These are phyloP conservation scores for Neoitamus cyanurus DNA, from an alignment of 2,888 invertebrate species.

Conservation along the genomic window DNA sequence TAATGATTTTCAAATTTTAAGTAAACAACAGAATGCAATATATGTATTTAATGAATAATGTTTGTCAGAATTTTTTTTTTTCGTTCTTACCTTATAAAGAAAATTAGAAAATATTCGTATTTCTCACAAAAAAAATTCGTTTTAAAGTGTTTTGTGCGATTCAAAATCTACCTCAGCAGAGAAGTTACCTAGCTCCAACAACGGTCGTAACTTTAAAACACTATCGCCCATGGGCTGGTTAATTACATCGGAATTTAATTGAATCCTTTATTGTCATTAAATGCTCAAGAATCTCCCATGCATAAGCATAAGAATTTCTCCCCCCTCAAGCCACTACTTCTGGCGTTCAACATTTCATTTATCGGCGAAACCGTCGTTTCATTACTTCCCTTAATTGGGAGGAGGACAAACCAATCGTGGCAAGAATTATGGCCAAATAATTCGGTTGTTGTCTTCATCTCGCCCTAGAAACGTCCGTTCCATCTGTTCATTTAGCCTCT, in stretches of 20 bases:
- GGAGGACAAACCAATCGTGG: neutral
- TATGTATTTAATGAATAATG: no score
- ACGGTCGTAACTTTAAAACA: no score
- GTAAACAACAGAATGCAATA: no score
- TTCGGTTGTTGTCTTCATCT: neutral
- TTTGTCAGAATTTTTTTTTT: no score
- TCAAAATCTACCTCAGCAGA: no score
- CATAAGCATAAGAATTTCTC: neutral
- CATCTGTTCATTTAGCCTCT: neutral
- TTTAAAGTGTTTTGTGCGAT: no score
- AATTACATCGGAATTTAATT: neutral
- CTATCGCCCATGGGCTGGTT: neutral
- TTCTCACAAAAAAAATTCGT: no score
- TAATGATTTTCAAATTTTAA: no score
- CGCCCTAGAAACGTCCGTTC: neutral
- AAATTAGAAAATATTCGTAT: no score
- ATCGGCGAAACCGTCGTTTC: neutral
- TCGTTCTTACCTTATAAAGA: no score
- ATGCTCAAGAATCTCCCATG: neutral
- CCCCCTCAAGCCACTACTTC: neutral
- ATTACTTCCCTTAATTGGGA: neutral
- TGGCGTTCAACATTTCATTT: neutral
- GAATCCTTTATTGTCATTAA: neutral
- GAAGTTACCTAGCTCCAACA: no score
- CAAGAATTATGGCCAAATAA: neutral